Percentiles rank a stretch among this genome's conserved stretches.
phyloP scores from a whole-genome alignment of 2,113 vertebrate species.

The Sinocyclocheilus grahami region DNA sequence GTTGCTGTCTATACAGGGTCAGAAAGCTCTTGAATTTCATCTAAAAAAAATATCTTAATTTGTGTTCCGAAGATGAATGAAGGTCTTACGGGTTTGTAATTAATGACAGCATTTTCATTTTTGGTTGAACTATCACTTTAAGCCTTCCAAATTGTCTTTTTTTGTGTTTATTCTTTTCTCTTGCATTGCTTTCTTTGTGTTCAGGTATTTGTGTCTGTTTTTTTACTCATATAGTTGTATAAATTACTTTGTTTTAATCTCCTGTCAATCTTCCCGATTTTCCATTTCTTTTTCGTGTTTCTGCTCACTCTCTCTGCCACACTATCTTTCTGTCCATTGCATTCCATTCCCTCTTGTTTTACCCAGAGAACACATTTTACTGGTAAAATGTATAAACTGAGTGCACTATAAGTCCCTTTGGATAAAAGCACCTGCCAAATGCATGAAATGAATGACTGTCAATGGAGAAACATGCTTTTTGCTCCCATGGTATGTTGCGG shows the following conservation, averaged over 20 bases:
- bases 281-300: neutral
- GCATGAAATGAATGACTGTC: neutral
- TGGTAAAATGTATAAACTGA: neutral
- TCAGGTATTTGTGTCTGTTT: neutral
- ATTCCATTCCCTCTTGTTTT: neutral
- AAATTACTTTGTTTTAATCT: neutral
- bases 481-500: neutral
- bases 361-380: too few species aligned
- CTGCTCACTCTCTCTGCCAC: neutral
- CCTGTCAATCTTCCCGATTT: neutral
- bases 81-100: too few species aligned
- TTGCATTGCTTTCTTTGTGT: neutral
- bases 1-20: too few species aligned
- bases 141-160: neutral
- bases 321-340: neutral
- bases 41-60: too few species aligned
- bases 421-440: conserved; percentile 1
- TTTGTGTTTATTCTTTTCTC: neutral
- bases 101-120: too few species aligned
- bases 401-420: neutral
- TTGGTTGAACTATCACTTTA: neutral
- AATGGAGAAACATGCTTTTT: neutral
- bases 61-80: too few species aligned
- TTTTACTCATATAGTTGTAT: neutral
- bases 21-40: too few species aligned